phyloP scores from a whole-genome alignment of 2,888 invertebrate species.

The Gastracanthus pulcherrimus region DNA sequence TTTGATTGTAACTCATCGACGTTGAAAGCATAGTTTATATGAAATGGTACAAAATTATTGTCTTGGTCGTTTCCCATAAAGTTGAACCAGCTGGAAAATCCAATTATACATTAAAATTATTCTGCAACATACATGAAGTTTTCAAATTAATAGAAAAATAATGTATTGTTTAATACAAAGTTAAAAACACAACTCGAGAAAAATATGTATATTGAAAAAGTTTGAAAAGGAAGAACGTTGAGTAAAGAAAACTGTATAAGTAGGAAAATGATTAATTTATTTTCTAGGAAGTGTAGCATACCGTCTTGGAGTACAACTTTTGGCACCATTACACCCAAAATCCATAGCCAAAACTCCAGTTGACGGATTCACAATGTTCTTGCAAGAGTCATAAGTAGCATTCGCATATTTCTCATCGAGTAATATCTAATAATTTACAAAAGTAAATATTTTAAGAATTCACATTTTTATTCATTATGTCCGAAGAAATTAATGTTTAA shows the following conservation, averaged over 20 bases:
- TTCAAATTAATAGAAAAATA: no score
- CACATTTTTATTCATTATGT: not conserved
- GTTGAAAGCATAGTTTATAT: slow-evolving; percentile 80
- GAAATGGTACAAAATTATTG: slow-evolving; percentile 82
- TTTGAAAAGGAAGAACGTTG: no score
- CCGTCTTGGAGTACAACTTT: slow-evolving; percentile 83
- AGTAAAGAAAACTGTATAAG: no score
- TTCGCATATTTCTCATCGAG: slow-evolving; percentile 82
- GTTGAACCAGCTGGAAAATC: slow-evolving; percentile 81
- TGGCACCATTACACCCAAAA: slow-evolving; percentile 87
- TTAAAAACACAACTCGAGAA: no score
- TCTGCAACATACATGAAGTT: no score
- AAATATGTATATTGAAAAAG: no score
- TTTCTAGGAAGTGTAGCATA: slow-evolving; percentile 62
- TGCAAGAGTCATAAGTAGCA: slow-evolving; percentile 87
- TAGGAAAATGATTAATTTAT: not conserved
- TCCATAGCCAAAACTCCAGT: slow-evolving; percentile 87
- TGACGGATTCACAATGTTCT: slow-evolving; percentile 86
- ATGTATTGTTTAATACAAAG: no score
- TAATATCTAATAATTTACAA: slow-evolving; percentile 66
- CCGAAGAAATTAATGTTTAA: no score
- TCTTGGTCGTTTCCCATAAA: slow-evolving; percentile 81
- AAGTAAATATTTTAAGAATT: not conserved
- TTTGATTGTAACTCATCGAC: slow-evolving; percentile 74
- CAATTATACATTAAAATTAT: slow-evolving; percentile 21